Percentiles rank a stretch among this genome's conserved stretches.
phyloP scores from a whole-genome alignment of 2,888 invertebrate genomes.

The Idaea aversata region DNA sequence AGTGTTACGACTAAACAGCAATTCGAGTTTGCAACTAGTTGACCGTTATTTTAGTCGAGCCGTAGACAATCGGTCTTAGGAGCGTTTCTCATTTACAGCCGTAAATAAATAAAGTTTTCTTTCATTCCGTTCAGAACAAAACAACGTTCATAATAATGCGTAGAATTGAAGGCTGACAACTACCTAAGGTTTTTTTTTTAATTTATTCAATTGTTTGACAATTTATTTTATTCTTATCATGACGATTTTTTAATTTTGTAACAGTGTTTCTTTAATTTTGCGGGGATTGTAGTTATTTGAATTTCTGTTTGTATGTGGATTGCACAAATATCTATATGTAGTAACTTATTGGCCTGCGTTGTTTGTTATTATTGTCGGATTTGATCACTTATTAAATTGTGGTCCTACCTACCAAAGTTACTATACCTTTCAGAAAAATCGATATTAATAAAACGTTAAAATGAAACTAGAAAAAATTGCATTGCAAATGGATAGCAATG shows the following conservation, averaged over 20 bases:
- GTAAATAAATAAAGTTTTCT: constrained; percentile 29
- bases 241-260: constrained; percentile 21
- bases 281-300: constrained; percentile 18
- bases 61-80: neutral
- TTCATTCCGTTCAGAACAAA: constrained; percentile 40
- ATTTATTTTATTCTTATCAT: constrained; percentile 21
- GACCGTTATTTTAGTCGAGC: neutral
- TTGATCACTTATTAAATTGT: neutral
- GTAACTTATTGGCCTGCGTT: neutral
- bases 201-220: constrained; percentile 31
- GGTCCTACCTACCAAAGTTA: neutral
- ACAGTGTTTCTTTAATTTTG: constrained; percentile 19
- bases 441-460: neutral
- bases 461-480: neutral
- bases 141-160: constrained; percentile 39
- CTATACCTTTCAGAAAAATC: neutral
- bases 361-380: neutral
- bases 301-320: constrained; percentile 34
- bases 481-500: too few species aligned
- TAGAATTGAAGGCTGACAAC: constrained; percentile 46
- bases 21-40: too few species aligned
- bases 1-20: too few species aligned
- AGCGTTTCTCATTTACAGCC: neutral
- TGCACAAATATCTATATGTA: neutral
- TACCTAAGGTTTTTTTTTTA: constrained; percentile 39